Conservation (phyloP, 37 sponge, comb jelly and placozoan species). For the Mnemiopsis leidyi region DNA sequence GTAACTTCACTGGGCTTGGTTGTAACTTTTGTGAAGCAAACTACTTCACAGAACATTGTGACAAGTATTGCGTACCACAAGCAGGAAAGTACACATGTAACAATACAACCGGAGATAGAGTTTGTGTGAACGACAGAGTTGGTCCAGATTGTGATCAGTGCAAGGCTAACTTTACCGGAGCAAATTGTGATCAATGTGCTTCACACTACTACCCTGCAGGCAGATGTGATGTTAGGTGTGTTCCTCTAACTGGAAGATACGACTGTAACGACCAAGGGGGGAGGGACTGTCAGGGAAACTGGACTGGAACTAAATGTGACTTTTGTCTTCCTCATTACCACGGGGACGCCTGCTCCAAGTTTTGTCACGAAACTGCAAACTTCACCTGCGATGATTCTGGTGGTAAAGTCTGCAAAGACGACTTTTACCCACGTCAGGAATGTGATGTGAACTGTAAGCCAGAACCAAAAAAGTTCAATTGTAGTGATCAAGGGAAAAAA, state of each 20-base stretch:
- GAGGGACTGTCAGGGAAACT: not conserved
- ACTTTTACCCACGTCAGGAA: not conserved
- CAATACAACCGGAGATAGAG: not conserved
- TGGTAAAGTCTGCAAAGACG: not conserved
- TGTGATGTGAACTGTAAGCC: not conserved
- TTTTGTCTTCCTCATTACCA: not conserved
- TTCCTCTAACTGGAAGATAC: not conserved
- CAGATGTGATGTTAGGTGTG: not conserved
- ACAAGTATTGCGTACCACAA: not conserved
- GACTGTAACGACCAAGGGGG: not conserved
- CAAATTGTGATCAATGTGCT: constrained; percentile 15
- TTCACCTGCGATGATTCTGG: not conserved
- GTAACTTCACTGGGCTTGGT: not conserved
- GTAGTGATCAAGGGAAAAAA: not conserved
- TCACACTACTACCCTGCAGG: constrained; percentile 22
- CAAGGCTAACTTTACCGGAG: not conserved
- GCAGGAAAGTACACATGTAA: constrained; percentile 17
- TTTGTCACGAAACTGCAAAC: not conserved
- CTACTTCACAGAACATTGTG: not conserved
- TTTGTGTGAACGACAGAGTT: not conserved
- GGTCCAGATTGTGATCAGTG: constrained; percentile 35
- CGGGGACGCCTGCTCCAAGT: not conserved
- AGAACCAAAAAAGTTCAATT: not conserved
- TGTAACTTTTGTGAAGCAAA: constrained; percentile 10
- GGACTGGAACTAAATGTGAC: constrained; percentile 19